Evolutionary conservation across 2,888 invertebrate species (phyloP).

Genomic region (Pseudococcus jackbeardsleyi): DNA sequence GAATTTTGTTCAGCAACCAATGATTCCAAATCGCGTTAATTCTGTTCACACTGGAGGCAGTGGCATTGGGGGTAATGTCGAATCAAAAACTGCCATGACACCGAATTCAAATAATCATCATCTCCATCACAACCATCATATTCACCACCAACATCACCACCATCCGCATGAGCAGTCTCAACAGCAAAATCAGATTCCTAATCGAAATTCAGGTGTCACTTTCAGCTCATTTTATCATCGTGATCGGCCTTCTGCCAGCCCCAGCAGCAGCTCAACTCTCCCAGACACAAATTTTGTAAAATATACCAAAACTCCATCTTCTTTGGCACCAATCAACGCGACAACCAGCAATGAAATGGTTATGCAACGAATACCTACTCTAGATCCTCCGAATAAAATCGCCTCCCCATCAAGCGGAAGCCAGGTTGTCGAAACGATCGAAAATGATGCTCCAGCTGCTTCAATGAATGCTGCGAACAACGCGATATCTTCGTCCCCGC

Average conservation of each 20-base stretch:
- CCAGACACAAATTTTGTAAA: background rate
- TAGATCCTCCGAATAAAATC: conserved; percentile 58
- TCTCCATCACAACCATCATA: background rate
- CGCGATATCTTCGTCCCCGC: too few species aligned
- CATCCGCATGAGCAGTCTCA: background rate
- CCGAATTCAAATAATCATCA: background rate
- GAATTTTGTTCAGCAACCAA: background rate
- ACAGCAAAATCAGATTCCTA: background rate
- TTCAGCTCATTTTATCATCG: background rate
- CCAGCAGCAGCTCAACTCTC: background rate
- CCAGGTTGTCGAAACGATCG: background rate
- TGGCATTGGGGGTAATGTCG: background rate
- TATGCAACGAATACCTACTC: conserved; percentile 62
- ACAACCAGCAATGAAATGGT: background rate
- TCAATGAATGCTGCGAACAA: too few species aligned
- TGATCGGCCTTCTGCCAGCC: background rate
- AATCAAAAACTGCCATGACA: background rate
- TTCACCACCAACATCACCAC: background rate
- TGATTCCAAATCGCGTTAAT: background rate
- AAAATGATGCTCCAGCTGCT: background rate
- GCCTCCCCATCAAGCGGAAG: background rate
- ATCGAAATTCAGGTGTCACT: background rate
- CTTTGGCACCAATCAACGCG: background rate
- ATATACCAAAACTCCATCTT: background rate
- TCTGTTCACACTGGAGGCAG: background rate